phyloP scores from a whole-genome alignment of 1,140 invertebrate genomes.

The Phymorhynchus buccinoides region DNA sequence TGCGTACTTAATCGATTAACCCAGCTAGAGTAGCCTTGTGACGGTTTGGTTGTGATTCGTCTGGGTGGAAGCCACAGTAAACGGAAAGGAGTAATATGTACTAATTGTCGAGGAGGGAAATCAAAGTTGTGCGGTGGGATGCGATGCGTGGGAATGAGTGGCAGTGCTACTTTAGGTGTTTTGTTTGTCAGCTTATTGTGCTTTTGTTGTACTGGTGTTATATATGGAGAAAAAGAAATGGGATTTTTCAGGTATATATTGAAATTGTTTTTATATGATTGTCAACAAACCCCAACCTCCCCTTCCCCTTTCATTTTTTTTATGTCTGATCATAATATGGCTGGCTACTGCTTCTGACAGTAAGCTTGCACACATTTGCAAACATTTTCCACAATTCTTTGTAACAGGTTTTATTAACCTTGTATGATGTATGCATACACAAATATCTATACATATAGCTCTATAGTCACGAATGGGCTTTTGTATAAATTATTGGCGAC shows the following conservation, averaged over 20 bases:
- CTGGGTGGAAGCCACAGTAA: not conserved
- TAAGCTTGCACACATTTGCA: not conserved
- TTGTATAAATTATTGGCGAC: not conserved
- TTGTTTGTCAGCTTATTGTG: not conserved
- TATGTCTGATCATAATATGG: not conserved
- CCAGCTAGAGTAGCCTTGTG: not conserved
- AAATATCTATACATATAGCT: not conserved
- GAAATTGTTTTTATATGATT: not conserved
- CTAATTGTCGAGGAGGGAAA: not conserved
- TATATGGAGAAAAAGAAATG: not conserved
- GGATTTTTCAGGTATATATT: not conserved
- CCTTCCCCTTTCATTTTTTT: not conserved
- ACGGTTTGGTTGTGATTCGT: not conserved
- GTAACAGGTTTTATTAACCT: not conserved
- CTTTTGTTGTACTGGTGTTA: not conserved
- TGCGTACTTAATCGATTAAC: conserved; percentile 28
- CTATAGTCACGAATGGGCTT: not conserved
- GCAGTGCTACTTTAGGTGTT: not conserved
- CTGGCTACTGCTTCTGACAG: no score
- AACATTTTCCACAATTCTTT: not conserved
- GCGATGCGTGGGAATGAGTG: not conserved
- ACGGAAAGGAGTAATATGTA: not conserved
- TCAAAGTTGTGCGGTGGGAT: conserved; percentile 1
- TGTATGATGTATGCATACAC: not conserved
- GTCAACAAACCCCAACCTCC: not conserved